A percentile compares a stretch with the other conserved stretches of the same genome.
These are phyloP conservation scores for Gallinago jamesoni DNA, from an alignment of 2,113 vertebrate genomes.

Conservation along the genomic window DNA sequence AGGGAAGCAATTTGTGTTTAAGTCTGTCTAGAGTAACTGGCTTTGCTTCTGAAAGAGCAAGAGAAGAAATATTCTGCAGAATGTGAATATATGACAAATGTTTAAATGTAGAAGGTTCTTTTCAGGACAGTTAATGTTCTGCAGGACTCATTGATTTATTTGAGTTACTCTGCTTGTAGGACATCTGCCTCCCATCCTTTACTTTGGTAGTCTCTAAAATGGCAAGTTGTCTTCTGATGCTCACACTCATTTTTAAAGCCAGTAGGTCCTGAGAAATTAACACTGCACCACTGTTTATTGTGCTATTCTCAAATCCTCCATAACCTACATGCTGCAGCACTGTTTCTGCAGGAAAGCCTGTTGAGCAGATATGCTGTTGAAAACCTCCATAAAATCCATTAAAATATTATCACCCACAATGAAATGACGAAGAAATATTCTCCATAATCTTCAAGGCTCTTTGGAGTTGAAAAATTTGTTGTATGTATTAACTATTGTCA, in stretches of 20 bases:
- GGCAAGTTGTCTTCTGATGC: not conserved
- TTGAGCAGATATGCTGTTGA: not conserved
- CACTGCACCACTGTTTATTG: not conserved
- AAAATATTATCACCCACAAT: not conserved
- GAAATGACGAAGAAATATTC: not conserved
- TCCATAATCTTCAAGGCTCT: not conserved
- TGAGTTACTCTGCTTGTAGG: not conserved
- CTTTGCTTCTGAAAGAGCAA: not conserved
- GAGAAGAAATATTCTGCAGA: not conserved
- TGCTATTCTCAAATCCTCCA: not conserved
- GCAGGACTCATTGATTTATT: not conserved
- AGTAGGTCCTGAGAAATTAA: not conserved
- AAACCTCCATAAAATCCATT: not conserved
- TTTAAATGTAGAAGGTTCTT: not conserved
- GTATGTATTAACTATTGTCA: not conserved
- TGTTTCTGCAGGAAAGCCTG: not conserved
- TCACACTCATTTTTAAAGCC: not conserved
- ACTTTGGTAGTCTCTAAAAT: not conserved
- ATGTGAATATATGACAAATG: not conserved
- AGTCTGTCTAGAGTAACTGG: not conserved
- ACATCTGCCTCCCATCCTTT: not conserved
- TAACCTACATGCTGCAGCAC: not conserved
- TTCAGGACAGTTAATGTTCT: not conserved
- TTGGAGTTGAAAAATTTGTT: not conserved
- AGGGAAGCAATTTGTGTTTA: not conserved